phyloP scores from a whole-genome alignment of 2,888 invertebrate genomes.

The Pyrrhopygopsis socrates region DNA sequence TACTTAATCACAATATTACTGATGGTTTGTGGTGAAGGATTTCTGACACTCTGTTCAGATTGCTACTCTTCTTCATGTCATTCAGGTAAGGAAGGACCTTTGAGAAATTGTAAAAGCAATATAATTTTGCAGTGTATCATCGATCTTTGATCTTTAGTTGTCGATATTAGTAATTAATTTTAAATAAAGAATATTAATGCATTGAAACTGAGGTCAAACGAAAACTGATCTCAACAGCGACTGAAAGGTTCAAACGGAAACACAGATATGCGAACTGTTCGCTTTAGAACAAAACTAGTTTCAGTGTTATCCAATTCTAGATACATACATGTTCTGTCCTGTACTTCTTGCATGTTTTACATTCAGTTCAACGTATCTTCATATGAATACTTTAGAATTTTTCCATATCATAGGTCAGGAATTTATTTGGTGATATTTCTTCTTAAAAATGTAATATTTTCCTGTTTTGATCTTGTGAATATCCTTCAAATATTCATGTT shows the following conservation, averaged over 20 bases:
- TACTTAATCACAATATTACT: no score
- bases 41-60: no score
- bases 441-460: background rate
- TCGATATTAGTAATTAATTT: no score
- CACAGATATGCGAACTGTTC: background rate
- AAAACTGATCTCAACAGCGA: no score
- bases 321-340: background rate
- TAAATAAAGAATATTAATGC: no score
- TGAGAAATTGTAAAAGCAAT: no score
- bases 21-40: no score
- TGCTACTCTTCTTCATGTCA: no score
- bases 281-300: background rate
- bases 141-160: no score
- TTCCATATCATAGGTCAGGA: background rate
- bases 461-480: background rate
- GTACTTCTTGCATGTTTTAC: background rate
- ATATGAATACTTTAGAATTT: slow-evolving; percentile 1
- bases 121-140: no score
- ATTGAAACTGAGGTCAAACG: no score
- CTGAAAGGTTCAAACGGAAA: background rate
- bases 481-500: background rate
- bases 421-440: background rate
- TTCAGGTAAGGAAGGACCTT: no score
- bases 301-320: background rate
- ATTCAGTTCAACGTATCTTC: slow-evolving; percentile 2